Evolutionary conservation across 2,113 vertebrate species (phyloP), one percentile per base, ranked within the genome.

Genomic region (Scytalopus superciliaris): DNA sequence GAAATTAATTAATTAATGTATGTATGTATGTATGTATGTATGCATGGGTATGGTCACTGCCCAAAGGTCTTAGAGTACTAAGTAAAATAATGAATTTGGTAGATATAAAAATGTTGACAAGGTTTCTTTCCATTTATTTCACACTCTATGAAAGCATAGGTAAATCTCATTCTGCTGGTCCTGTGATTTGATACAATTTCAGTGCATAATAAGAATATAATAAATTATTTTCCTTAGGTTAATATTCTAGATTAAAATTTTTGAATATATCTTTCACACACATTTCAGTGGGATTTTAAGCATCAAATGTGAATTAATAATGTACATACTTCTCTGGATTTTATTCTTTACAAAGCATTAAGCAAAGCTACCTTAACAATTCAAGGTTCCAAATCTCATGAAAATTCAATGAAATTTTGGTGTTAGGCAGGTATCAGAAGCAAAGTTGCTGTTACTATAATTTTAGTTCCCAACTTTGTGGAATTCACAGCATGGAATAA

Each of bases 141-240:
- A 69, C 9, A 37, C 7, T 67, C 8, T 24, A 21, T n/a, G 13
- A 60, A 56, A 67, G 3, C 0, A 0, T 40, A 60, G 53, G 10
- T 49, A 55, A 64, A 6, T 59, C 5, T 67, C 6, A 55, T 72
- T 87, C 15, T 76, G 8, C 13, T 52, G 8, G 9, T 59, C 76
- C 22, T 25, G 16, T 37, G 5, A 45, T 64, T 49, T 37, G 23
- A 19, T 59, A 56, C 24, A 59, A 55, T 64, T 79, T 64, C 44
- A 57, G 7, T 31, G 8, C 69, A 11, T 76, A 37, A 31, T 24
- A 2, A 67, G 63, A 75, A 37, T 28, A 84, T 47, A 3, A 37
- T 25, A 27, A 49, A 57, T 49, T 64, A 10, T 37, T 80, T 86
- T 94, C 8, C 16, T 21, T 67, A 80, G 2, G 3, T 42, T 25